Percentiles rank a stretch among this genome's conserved stretches.
These are phyloP conservation scores for Stomorhina lunata DNA, from an alignment of 2,888 invertebrate genomes.

Conservation along the genomic window DNA sequence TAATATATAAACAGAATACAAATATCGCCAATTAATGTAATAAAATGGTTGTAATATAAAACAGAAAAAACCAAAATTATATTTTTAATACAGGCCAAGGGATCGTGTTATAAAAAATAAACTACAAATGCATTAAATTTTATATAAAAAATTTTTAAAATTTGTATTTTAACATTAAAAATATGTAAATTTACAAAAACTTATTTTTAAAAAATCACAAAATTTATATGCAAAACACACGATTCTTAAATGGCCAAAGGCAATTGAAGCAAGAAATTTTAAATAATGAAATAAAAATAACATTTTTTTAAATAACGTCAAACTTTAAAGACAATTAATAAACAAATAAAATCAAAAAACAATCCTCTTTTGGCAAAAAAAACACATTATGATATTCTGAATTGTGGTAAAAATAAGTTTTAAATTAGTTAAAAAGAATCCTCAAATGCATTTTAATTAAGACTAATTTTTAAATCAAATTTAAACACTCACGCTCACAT, in stretches of 20 bases:
- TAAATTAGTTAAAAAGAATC: no score
- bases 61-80: neutral
- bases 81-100: slow-evolving; percentile 38
- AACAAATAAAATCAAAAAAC: neutral
- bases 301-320: slow-evolving; percentile 31
- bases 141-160: neutral
- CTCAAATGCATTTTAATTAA: no score
- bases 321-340: slow-evolving; percentile 14
- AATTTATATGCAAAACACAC: slow-evolving; percentile 59
- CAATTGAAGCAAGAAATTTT: neutral
- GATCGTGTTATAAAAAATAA: slow-evolving; percentile 52
- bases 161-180: neutral
- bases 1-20: slow-evolving; percentile 37
- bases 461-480: no score
- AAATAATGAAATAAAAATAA: slow-evolving; percentile 8
- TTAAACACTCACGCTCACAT: no score
- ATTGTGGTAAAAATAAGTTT: no score
- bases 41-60: slow-evolving; percentile 33
- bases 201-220: neutral
- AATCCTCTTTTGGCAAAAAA: no score
- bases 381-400: no score
- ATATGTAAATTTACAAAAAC: neutral
- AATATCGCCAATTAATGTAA: slow-evolving; percentile 37
- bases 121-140: slow-evolving; percentile 33
- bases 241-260: slow-evolving; percentile 44